phyloP scores from a whole-genome alignment of 2,113 vertebrate species.

The Cavia porcellus region DNA sequence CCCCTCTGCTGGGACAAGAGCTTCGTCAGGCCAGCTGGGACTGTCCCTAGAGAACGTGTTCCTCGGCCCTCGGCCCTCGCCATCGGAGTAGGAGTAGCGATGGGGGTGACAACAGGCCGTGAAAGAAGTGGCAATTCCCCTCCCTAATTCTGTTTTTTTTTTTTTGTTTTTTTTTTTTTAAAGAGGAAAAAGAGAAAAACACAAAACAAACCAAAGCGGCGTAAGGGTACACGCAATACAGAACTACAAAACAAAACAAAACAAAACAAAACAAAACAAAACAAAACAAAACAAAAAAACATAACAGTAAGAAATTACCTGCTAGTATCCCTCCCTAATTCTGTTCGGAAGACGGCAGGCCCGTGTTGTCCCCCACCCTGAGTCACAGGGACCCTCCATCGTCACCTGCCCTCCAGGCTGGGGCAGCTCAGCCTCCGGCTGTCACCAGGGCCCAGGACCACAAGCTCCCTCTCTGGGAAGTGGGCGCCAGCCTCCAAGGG shows the following conservation, averaged over 20 bases:
- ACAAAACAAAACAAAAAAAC: too few species aligned
- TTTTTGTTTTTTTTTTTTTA: too few species aligned
- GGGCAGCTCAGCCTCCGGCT: background rate
- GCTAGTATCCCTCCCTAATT: too few species aligned
- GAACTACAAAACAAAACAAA: too few species aligned
- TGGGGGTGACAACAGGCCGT: accelerated
- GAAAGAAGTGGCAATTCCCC: background rate
- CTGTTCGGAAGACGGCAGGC: background rate
- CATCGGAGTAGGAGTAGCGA: accelerated
- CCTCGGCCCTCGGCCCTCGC: background rate
- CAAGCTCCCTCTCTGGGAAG: background rate
- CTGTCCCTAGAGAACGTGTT: accelerated
- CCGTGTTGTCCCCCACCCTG: background rate
- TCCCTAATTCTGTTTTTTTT: background rate
- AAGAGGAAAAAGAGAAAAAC: too few species aligned
- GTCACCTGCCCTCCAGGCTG: too few species aligned
- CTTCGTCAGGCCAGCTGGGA: background rate
- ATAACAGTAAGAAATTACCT: too few species aligned
- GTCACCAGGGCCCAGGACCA: background rate
- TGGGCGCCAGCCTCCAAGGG: accelerated
- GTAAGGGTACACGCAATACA: too few species aligned
- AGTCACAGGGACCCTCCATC: accelerated
- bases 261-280: too few species aligned
- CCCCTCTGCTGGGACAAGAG: background rate
- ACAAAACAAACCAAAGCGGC: too few species aligned